Evolutionary conservation across 2,113 vertebrate species (phyloP).

Genomic region (Cnemophilus loriae): DNA sequence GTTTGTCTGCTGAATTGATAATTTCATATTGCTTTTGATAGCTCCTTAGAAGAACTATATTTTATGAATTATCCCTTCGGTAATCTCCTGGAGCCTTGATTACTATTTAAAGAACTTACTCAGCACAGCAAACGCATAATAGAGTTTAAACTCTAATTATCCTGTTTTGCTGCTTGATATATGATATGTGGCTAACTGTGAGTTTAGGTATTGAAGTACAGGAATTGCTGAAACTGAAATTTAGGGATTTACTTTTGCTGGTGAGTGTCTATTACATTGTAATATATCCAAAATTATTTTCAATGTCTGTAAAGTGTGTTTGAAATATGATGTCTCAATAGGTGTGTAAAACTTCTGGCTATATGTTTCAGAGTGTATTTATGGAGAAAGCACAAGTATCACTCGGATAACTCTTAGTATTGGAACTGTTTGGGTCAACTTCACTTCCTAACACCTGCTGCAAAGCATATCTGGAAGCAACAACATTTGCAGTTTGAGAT

Average conservation of each 20-base stretch:
- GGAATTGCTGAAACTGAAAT: neutral
- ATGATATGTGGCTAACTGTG: neutral
- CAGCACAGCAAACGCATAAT: neutral
- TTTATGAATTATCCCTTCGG: neutral
- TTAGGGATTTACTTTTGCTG: neutral
- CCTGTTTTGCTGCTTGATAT: neutral
- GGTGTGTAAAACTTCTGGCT: neutral
- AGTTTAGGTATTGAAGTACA: neutral
- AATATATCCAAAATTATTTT: neutral
- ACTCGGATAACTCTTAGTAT: neutral
- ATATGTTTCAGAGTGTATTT: neutral
- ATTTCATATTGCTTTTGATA: neutral
- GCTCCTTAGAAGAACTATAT: neutral
- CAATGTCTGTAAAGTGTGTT: neutral
- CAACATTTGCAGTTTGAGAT: neutral
- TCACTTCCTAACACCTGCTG: neutral
- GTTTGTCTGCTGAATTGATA: neutral
- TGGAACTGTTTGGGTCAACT: neutral
- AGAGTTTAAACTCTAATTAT: neutral
- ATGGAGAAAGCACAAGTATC: neutral
- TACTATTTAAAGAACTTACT: neutral
- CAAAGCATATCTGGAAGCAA: neutral
- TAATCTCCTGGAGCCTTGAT: neutral
- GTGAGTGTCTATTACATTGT: neutral
- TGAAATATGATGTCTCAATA: neutral